These are phyloP conservation scores for Hyposoter didymator DNA, from an alignment of 2,888 invertebrate species.

Conservation along the genomic window DNA sequence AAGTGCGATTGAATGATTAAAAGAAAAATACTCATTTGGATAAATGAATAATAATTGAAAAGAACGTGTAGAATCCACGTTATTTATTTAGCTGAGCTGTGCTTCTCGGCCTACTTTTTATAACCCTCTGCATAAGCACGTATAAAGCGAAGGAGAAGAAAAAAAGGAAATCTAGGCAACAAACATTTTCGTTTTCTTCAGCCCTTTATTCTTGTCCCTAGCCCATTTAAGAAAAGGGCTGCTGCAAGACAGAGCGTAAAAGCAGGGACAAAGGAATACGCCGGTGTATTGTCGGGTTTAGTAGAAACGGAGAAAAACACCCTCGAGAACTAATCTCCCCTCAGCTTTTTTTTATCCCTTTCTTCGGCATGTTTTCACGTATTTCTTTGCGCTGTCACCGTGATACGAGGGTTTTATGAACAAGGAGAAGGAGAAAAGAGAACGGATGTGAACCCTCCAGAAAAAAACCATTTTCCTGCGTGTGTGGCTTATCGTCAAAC, in stretches of 20 bases:
- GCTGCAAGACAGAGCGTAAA: conserved; percentile 42
- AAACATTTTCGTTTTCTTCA: conserved; percentile 32
- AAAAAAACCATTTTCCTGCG: conserved; percentile 38
- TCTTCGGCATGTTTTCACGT: conserved; percentile 42
- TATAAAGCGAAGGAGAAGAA: neutral
- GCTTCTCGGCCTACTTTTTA: neutral
- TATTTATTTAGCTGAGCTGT: neutral
- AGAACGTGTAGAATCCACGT: neutral
- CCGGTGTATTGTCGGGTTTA: conserved; percentile 56
- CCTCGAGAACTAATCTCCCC: conserved; percentile 60
- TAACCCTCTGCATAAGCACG: conserved; percentile 2
- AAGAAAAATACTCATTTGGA: neutral
- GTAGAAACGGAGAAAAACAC: conserved; percentile 57
- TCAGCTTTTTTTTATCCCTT: conserved; percentile 4
- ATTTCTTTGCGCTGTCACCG: conserved; percentile 31
- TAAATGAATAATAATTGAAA: neutral
- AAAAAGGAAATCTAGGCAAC: conserved; percentile 3
- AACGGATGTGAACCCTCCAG: conserved; percentile 37
- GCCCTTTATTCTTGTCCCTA: conserved; percentile 18
- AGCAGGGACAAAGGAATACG: conserved; percentile 56
- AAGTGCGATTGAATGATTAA: neutral
- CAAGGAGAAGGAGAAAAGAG: conserved; percentile 13
- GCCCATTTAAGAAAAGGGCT: conserved; percentile 51
- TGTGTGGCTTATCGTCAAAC: neutral
- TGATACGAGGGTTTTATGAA: conserved; percentile 27